Base-by-base conservation (phyloP, 2,113 vertebrate species). In the Polypterus bichir region DNA sequence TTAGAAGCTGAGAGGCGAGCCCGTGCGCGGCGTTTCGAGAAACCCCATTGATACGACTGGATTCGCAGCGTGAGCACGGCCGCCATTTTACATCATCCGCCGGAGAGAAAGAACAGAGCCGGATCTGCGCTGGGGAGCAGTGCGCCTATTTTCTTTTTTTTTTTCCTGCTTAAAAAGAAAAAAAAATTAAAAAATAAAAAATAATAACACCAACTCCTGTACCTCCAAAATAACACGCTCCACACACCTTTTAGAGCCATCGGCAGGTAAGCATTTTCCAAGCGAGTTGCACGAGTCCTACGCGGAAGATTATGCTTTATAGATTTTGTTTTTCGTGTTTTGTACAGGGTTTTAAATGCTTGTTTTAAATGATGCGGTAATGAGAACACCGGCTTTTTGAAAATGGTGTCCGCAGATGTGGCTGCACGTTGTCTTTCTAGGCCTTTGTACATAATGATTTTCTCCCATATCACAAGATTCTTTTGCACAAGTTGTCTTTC, bases 41-140 rank as follows among this genome's bases (percentile, higher is more conserved):
- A 89, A 92, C 90, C 89, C 90, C 89, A 77, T 83, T 69, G 80
- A 80, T 75, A 70, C 79, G 77, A 82, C 81, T 81, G 81, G 81
- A 83, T 81, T 82, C 78, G 84, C 86, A 81, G 87, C 83, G 85
- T 86, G 86, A 89, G 84, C 76, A 82, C 91, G 84, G 87, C 91
- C 89, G 92, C 92, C 92, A 94, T 93, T 92, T 94, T 94, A 88
- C 86, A 84, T 85, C 80, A 81, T 83, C 90, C 81, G 81, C 85
- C 77, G 86, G 83, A 88, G 84, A 77, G 84, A 79, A 83, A 80
- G 88, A 89, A 84, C 88, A 83, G 79, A 85, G 89, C 88, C 70
- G 64, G 68, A 90, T 80, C 86, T 80, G 76, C 76, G 65, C 69
- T 77, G 82, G 78, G 73, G 69, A 65, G 73, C 71, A 66, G 83